Evolutionary conservation across 2,888 invertebrate species (phyloP).

Genomic region (Liodrosophila aerea): DNA sequence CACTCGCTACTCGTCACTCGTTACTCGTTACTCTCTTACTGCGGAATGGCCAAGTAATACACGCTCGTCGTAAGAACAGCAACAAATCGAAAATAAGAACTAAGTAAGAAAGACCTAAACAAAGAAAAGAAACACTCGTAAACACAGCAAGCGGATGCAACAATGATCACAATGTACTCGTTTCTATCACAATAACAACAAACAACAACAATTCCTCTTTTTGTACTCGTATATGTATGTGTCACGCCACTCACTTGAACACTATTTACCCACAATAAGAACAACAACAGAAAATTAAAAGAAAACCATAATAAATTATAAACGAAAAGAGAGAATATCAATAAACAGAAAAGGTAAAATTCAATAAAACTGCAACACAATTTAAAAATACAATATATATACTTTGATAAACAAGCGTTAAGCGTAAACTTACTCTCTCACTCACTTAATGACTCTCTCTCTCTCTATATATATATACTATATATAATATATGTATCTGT

Average conservation of each 20-base stretch:
- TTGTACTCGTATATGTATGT: constrained; percentile 21
- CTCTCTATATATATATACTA: constrained; percentile 28
- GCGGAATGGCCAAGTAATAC: constrained; percentile 49
- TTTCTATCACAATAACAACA: constrained; percentile 42
- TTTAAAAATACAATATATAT: constrained; percentile 25
- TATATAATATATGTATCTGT: constrained; percentile 18
- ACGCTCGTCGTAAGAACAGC: constrained; percentile 22
- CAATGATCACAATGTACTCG: constrained; percentile 35
- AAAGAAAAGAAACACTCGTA: constrained; percentile 18
- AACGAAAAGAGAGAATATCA: constrained; percentile 4
- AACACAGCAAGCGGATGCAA: constrained; percentile 36
- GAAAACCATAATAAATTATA: too few relatives aligned
- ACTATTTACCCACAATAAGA: constrained; percentile 27
- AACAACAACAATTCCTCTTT: constrained; percentile 25
- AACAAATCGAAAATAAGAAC: not conserved
- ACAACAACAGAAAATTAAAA: constrained; percentile 9
- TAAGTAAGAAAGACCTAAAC: constrained; percentile 1
- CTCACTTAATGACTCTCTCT: constrained; percentile 19
- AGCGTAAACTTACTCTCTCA: constrained; percentile 51
- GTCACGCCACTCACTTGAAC: constrained; percentile 34
- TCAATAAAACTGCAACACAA: constrained; percentile 32
- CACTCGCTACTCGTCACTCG: constrained; percentile 21
- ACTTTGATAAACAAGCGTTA: constrained; percentile 40
- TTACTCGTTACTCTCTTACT: constrained; percentile 28
- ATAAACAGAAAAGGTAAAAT: constrained; percentile 25